Evolutionary conservation across 2,113 vertebrate genomes (phyloP).

Genomic region (Delphinapterus leucas): DNA sequence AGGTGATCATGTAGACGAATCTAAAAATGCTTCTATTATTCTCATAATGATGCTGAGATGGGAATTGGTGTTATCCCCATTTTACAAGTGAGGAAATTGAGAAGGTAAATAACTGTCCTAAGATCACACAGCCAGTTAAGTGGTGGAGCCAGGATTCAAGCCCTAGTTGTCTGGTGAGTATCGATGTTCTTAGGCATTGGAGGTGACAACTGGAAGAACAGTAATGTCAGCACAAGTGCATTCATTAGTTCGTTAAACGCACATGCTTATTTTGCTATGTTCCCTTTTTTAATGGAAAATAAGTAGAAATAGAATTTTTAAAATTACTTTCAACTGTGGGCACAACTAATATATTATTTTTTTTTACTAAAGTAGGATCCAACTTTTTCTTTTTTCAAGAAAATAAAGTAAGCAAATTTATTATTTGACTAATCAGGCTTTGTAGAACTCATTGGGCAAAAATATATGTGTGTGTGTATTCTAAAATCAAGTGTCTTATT

Average conservation of each 20-base stretch:
- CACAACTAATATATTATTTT: background rate
- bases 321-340: background rate
- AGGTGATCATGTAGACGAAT: background rate
- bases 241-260: background rate
- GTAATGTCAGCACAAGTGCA: background rate
- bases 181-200: background rate
- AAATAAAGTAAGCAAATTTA: background rate
- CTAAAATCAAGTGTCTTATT: background rate
- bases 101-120: background rate
- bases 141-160: background rate
- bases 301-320: background rate
- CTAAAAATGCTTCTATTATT: background rate
- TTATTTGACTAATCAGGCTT: background rate
- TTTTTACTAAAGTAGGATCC: slow-evolving; percentile 4
- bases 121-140: background rate
- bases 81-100: background rate
- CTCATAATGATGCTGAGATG: background rate
- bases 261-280: background rate
- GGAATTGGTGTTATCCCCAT: background rate
- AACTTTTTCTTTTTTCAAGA: background rate
- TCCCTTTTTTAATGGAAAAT: background rate
- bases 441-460: background rate
- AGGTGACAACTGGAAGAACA: background rate
- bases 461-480: background rate
- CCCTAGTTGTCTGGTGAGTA: background rate